Percentiles rank a stretch among this genome's conserved stretches.
These are phyloP conservation scores for Phalacrocorax aristotelis DNA, from an alignment of 2,113 vertebrate genomes.

Conservation along the genomic window DNA sequence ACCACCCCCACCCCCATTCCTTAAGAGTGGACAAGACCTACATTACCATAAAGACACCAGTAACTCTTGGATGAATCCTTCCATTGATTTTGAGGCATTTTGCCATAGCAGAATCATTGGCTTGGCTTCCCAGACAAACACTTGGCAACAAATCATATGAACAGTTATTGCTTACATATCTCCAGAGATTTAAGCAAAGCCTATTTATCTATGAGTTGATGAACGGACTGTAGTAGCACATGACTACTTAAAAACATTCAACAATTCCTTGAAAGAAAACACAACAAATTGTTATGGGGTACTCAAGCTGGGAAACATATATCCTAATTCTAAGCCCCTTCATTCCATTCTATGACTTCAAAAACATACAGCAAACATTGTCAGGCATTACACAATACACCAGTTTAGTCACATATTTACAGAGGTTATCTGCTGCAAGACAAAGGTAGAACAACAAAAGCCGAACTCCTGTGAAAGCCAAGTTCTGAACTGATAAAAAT, in stretches of 20 bases:
- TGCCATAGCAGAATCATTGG: not conserved
- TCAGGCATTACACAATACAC: not conserved
- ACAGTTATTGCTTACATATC: not conserved
- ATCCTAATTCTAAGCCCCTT: not conserved
- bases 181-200: not conserved
- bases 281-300: not conserved
- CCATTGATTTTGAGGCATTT: not conserved
- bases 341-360: not conserved
- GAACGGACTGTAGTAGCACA: not conserved
- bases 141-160: not conserved
- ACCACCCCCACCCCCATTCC: not conserved
- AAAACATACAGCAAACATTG: not conserved
- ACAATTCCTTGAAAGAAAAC: not conserved
- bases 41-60: not conserved
- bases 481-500: not conserved
- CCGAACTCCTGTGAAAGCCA: not conserved
- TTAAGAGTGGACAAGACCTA: not conserved
- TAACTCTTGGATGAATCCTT: not conserved
- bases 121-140: not conserved
- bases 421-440: not conserved
- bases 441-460: not conserved
- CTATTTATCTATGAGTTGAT: not conserved
- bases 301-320: not conserved
- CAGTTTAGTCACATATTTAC: not conserved
- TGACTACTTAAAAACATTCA: not conserved